phyloP scores from a whole-genome alignment of 2,888 invertebrate genomes.

The Ophion costatus region DNA sequence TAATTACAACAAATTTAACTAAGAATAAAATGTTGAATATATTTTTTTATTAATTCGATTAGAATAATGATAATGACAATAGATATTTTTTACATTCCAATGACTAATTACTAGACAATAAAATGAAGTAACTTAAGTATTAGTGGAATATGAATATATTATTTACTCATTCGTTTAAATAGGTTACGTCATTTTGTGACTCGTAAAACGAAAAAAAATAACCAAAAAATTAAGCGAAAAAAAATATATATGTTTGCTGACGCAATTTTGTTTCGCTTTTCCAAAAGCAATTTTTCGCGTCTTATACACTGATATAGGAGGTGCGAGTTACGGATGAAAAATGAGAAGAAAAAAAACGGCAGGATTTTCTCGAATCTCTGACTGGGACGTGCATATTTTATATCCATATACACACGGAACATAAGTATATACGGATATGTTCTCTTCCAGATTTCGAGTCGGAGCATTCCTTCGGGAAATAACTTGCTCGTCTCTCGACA shows the following conservation, averaged over 20 bases:
- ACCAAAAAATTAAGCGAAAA: neutral
- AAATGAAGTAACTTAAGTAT: too few relatives aligned
- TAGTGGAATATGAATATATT: too few relatives aligned
- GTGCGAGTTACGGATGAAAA: conserved; percentile 11
- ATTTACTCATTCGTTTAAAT: too few relatives aligned
- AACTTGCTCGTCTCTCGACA: conserved; percentile 41
- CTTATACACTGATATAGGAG: neutral
- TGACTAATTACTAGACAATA: too few relatives aligned
- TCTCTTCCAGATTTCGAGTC: conserved; percentile 46
- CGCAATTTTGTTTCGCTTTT: neutral
- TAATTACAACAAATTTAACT: too few relatives aligned
- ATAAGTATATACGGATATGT: conserved; percentile 23
- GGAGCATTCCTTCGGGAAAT: conserved; percentile 61
- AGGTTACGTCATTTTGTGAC: too few relatives aligned
- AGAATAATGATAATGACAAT: too few relatives aligned
- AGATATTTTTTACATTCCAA: too few relatives aligned
- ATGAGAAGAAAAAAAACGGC: conserved; percentile 28
- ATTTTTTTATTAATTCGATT: too few relatives aligned
- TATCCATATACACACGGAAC: conserved; percentile 14
- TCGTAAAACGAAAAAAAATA: neutral
- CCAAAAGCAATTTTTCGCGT: neutral
- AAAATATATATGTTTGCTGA: neutral
- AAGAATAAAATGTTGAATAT: too few relatives aligned
- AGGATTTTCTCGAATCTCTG: conserved; percentile 4
- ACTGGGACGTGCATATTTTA: conserved; percentile 24